These are phyloP conservation scores for Fukomys damarensis DNA, from an alignment of 2,113 vertebrate genomes.

Conservation along the genomic window DNA sequence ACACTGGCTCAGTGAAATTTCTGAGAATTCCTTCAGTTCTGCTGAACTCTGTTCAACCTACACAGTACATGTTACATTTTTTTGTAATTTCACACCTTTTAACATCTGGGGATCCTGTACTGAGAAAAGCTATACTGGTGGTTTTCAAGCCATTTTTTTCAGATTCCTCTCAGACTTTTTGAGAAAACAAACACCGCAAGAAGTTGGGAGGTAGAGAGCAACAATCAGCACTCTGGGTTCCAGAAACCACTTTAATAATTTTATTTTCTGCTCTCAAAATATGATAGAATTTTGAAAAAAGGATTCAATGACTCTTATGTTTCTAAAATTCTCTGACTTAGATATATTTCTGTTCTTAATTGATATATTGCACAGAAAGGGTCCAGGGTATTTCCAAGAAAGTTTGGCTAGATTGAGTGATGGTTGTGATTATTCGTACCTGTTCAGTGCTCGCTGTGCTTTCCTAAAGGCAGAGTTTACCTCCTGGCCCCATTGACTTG, in stretches of 20 bases:
- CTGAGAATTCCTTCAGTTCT: constrained; percentile 46
- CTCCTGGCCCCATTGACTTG: not conserved
- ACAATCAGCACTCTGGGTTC: not conserved
- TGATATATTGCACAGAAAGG: not conserved
- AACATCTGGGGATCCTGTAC: not conserved
- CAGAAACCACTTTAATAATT: not conserved
- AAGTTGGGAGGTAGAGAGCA: not conserved
- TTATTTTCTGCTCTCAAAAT: not conserved
- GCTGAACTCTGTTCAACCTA: constrained; percentile 7
- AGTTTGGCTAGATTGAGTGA: not conserved
- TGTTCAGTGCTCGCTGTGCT: not conserved
- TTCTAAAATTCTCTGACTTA: constrained; percentile 54
- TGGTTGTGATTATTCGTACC: not conserved
- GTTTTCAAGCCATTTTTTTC: constrained; percentile 31
- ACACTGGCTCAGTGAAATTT: not conserved
- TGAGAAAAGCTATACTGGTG: not conserved
- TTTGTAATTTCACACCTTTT: constrained; percentile 37
- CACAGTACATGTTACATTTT: not conserved
- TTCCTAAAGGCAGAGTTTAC: not conserved
- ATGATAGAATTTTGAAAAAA: constrained; percentile 11
- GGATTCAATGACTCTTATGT: not conserved
- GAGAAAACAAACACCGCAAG: not conserved
- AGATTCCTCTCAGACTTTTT: not conserved
- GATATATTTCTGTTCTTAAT: constrained; percentile 12
- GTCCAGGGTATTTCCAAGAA: not conserved